Base-by-base conservation (phyloP, 2,888 invertebrate genomes). In the Cartodere bifasciata region DNA sequence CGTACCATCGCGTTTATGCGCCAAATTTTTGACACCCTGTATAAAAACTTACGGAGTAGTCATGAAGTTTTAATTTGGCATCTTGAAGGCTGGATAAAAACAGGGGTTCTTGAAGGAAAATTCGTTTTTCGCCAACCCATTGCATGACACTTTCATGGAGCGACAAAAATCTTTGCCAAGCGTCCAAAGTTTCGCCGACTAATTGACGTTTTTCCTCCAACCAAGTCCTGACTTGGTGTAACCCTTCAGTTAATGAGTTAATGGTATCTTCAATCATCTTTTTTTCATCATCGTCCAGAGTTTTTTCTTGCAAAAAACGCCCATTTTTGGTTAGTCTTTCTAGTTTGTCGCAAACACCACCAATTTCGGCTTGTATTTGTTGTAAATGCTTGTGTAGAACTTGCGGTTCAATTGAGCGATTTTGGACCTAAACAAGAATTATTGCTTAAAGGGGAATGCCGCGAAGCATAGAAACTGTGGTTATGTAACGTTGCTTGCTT, bases 181-280 rank as follows among this genome's bases (percentile, higher is more conserved):
- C 84, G 50, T 90, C 90, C 47, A 90, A 68, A 36, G 83, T 82
- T 51, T 88, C 87, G 31, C 82, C 83, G 20, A 88, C 79, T 53
- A 81, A 77, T 46, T 79, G 78, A 52, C 79, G 82, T 55, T 82
- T 78, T 47, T 86, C 80, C 37, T 88, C 87, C 44, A 90, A 63
- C 72, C 81, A 80, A 34, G 72, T 69, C 47, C 73, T 75, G 1
- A 88, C 73, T 44, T 84, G 81, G 17, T 72, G 68, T 52, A 90
- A 65, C 58, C 87, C 85, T 14, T 86, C 84, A 13, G 75, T 72
- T 37, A 88, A 62, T 37, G 75, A 77, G 34, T 75, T 68, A 36
- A 87, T 72, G 1, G 86, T 85, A 23, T 72, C 74, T 47, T 74
- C 72, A 32, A 90, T 75, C 33, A 81, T 58, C 45, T 75, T 72